A percentile compares a stretch with the other conserved stretches of the same genome.
These are phyloP conservation scores for Metallyticus violacea DNA, from an alignment of 2,888 invertebrate species.

Conservation along the genomic window DNA sequence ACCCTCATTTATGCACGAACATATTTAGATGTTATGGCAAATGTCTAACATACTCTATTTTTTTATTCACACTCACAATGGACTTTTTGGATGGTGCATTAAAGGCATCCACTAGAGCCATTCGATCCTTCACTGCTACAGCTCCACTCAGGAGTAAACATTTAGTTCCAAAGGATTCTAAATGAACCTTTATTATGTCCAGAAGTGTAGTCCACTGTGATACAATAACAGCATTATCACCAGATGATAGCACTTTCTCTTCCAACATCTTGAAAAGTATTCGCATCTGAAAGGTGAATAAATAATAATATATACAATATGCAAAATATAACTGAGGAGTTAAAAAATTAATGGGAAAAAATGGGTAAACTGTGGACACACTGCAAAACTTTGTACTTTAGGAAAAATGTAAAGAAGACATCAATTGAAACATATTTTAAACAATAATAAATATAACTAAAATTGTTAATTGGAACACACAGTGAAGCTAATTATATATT, in stretches of 20 bases:
- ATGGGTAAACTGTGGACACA: too few relatives aligned
- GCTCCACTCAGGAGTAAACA: slow-evolving; percentile 71
- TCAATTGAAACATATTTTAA: too few relatives aligned
- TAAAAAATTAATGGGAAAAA: too few relatives aligned
- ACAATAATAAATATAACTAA: too few relatives aligned
- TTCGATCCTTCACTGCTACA: slow-evolving; percentile 69
- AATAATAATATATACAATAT: slow-evolving; percentile 2
- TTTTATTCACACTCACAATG: slow-evolving; percentile 34
- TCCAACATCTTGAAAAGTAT: slow-evolving; percentile 57
- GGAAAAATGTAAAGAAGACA: too few relatives aligned
- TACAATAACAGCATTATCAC: slow-evolving; percentile 79
- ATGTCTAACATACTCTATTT: too few relatives aligned
- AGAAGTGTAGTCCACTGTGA: slow-evolving; percentile 92
- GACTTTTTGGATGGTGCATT: slow-evolving; percentile 49
- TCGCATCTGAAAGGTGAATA: slow-evolving; percentile 46
- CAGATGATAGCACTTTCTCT: slow-evolving; percentile 49
- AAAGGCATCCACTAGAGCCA: slow-evolving; percentile 66
- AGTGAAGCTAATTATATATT: too few relatives aligned
- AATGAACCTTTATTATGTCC: slow-evolving; percentile 64
- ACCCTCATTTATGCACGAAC: too few relatives aligned
- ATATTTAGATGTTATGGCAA: too few relatives aligned
- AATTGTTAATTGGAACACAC: too few relatives aligned
- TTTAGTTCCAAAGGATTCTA: slow-evolving; percentile 53
- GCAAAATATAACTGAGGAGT: too few relatives aligned
- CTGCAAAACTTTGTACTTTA: too few relatives aligned